phyloP scores from a whole-genome alignment of 1,140 invertebrate species.

The Brachionus plicatilis region DNA sequence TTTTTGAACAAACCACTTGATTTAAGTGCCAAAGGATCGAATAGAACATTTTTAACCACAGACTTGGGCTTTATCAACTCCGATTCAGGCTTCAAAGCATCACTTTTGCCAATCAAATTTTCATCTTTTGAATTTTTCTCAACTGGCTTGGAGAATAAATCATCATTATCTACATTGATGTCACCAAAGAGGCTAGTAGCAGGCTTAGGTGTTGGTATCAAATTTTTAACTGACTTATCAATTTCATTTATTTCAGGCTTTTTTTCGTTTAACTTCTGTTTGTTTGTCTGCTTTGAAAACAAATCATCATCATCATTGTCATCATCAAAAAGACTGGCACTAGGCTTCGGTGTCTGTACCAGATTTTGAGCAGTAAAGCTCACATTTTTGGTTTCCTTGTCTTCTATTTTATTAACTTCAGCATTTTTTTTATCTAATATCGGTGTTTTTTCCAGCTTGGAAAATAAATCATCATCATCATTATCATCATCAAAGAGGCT shows the following conservation, averaged over 20 bases:
- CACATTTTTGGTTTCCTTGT: not conserved
- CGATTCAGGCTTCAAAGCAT: not conserved
- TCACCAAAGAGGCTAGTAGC: not conserved
- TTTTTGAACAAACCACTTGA: conserved; percentile 37
- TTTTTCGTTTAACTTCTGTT: not conserved
- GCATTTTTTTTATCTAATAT: not conserved
- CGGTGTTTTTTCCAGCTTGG: not conserved
- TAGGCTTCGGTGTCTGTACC: not conserved
- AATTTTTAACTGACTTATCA: not conserved
- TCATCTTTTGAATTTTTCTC: not conserved
- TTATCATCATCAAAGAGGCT: not conserved
- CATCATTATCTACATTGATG: not conserved
- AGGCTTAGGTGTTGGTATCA: not conserved
- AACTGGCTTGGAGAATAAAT: not conserved
- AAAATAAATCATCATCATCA: not conserved
- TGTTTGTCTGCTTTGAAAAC: not conserved
- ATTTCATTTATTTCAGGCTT: not conserved
- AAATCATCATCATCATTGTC: not conserved
- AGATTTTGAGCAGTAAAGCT: not conserved
- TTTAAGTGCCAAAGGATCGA: conserved; percentile 23
- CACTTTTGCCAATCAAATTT: not conserved
- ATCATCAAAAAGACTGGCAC: not conserved
- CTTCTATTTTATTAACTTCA: not conserved
- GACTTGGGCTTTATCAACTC: not conserved
- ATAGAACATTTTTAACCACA: not conserved